Evolutionary conservation across 2,797 vertebrate genomes (phyloP).

Genomic region (Eurystomus glaucurus): DNA sequence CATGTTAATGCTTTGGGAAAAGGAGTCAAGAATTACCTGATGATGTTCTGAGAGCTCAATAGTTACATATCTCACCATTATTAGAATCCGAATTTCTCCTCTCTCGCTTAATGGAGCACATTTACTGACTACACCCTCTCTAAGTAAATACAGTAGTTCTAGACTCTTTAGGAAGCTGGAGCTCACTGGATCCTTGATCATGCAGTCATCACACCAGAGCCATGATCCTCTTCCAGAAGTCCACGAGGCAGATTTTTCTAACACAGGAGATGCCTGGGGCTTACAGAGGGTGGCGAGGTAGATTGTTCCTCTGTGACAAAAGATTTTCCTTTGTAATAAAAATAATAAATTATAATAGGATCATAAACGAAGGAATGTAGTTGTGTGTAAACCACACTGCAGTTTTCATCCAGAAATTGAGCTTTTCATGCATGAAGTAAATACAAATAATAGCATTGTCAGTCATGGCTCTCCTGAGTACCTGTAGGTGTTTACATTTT

Average conservation of each 20-base stretch:
- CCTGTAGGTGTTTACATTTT: neutral
- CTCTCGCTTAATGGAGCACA: too few species aligned
- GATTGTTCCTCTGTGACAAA: neutral
- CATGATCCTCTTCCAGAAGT: neutral
- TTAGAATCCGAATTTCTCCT: neutral
- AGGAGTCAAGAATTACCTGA: neutral
- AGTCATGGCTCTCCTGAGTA: neutral
- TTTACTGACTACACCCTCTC: neutral
- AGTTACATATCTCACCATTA: neutral
- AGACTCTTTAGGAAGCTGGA: neutral
- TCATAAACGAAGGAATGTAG: neutral
- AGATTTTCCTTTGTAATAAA: neutral
- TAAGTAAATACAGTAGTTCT: neutral
- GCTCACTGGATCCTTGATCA: neutral
- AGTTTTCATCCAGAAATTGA: neutral
- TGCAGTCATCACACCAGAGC: neutral
- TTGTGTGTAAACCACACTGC: neutral
- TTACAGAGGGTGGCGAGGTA: accelerated
- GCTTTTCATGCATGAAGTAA: neutral
- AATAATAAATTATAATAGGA: neutral
- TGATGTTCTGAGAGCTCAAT: neutral
- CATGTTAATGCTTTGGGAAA: neutral
- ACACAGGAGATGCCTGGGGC: neutral
- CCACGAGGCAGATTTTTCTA: neutral
- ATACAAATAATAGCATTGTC: neutral